Base-by-base conservation (phyloP, 2,113 vertebrate genomes). In the Setophaga kirtlandii region DNA sequence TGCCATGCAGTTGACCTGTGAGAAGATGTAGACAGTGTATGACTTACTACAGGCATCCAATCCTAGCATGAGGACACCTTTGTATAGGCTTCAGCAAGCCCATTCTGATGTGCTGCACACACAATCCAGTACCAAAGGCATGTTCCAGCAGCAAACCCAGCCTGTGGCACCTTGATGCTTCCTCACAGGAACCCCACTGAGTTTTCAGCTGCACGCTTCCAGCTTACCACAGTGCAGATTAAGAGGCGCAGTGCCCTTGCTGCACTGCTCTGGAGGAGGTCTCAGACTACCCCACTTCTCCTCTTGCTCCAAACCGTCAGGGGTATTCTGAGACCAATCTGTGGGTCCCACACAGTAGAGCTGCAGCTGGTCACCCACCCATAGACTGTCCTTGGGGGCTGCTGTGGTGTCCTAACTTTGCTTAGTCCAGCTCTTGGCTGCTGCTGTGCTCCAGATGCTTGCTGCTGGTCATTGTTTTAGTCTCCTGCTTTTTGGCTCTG, bases 121-220 rank as follows among this genome's bases (percentile, higher is more conserved):
- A 53, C 13, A 19, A 49, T 4, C 24, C 74, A 33, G 28, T 25
- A 69, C 17, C 33, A 28, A 44, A 33, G 30, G 44, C 1, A 0
- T 4, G 24, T 55, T 52, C 80, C 25, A 69, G 67, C 37, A 76
- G n/a, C n/a, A 28, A 21, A 23, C 28, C 20, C 46, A 70, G 56
- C 39, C 11, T 0, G 0, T 12, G 35, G n/a, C 37, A 47, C 30
- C 47, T 14, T 15, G 7, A 5, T n/a, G 12, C 17, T 15, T 50
- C 55, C 52, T 74, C 47, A 28, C 11, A 49, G 52, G 37, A 86
- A 7, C 37, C 12, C 20, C 14, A 12, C 6, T 4, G 75, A 17
- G 10, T 39, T 50, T 41, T 55, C 47, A 39, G 22, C 62, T 42
- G 39, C 31, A 37, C 1, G 1, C 58, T 78, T 67, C 56, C 42